phyloP scores from a whole-genome alignment of 2,113 vertebrate genomes.

The Mobula hypostoma region DNA sequence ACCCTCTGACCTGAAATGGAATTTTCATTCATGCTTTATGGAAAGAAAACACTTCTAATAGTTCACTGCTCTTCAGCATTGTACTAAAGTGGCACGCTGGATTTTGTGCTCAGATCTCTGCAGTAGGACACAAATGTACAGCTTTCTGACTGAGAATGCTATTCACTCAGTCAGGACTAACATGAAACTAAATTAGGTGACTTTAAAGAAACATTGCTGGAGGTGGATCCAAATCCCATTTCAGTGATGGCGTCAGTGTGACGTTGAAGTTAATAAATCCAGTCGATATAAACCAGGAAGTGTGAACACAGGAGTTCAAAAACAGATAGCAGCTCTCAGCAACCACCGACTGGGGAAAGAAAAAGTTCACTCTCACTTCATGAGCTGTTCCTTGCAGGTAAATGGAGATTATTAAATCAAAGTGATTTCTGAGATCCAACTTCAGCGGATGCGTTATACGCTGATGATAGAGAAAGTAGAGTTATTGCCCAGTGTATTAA shows the following conservation, averaged over 20 bases:
- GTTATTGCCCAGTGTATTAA: neutral
- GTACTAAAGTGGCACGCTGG: neutral
- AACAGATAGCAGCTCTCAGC: neutral
- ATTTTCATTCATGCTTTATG: neutral
- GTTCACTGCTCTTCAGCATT: neutral
- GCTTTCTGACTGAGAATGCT: neutral
- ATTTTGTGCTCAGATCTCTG: neutral
- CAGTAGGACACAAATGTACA: neutral
- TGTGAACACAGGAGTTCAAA: neutral
- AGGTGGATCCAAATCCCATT: neutral
- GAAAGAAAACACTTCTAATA: neutral
- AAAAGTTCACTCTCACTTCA: neutral
- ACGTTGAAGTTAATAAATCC: neutral
- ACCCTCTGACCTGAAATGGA: neutral
- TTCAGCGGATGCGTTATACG: neutral
- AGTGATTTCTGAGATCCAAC: neutral
- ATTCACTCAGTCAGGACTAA: neutral
- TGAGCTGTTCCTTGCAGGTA: neutral
- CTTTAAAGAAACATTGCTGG: neutral
- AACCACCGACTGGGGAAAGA: no score
- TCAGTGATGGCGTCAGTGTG: neutral
- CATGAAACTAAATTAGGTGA: neutral
- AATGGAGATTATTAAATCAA: neutral
- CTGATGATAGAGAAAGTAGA: neutral
- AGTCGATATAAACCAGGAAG: neutral